Conservation (phyloP, 2,797 vertebrate species). For the Schizopygopsis malacanthus region DNA sequence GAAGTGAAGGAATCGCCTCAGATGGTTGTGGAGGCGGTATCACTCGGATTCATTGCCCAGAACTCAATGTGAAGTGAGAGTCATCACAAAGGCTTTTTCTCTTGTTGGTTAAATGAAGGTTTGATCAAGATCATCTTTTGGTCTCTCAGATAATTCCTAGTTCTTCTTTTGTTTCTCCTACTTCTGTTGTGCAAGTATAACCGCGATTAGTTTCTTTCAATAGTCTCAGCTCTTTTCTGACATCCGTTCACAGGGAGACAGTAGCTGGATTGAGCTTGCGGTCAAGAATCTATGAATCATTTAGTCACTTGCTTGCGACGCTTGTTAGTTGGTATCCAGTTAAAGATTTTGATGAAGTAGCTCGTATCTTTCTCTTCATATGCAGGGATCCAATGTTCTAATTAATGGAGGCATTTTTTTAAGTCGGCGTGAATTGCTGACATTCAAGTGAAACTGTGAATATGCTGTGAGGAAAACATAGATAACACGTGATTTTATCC, state of each 20-base stretch:
- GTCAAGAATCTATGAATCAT: background rate
- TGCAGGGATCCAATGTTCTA: background rate
- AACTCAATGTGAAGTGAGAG: slow-evolving; percentile 37
- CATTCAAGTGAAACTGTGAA: background rate
- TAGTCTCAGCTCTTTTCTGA: background rate
- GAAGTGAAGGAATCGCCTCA: slow-evolving; percentile 50
- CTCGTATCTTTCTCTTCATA: too few relatives aligned
- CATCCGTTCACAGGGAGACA: slow-evolving; percentile 2
- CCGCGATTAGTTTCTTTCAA: background rate
- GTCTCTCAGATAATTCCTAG: background rate
- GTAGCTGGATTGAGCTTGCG: background rate
- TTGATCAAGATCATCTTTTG: slow-evolving; percentile 20
- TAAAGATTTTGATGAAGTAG: background rate
- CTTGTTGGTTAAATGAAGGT: slow-evolving; percentile 20
- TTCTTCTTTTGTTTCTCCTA: slow-evolving; percentile 10
- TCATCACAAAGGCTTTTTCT: slow-evolving; percentile 9
- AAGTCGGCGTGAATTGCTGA: background rate
- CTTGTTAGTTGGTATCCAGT: background rate
- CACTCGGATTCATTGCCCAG: slow-evolving; percentile 41
- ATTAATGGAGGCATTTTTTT: background rate
- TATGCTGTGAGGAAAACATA: background rate
- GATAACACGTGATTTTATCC: background rate
- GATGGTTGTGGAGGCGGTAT: slow-evolving; percentile 40
- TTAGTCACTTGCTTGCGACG: background rate
- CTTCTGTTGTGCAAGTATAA: background rate